Base-by-base conservation (phyloP, 2,888 invertebrate species). In the Drosophila yooni region DNA sequence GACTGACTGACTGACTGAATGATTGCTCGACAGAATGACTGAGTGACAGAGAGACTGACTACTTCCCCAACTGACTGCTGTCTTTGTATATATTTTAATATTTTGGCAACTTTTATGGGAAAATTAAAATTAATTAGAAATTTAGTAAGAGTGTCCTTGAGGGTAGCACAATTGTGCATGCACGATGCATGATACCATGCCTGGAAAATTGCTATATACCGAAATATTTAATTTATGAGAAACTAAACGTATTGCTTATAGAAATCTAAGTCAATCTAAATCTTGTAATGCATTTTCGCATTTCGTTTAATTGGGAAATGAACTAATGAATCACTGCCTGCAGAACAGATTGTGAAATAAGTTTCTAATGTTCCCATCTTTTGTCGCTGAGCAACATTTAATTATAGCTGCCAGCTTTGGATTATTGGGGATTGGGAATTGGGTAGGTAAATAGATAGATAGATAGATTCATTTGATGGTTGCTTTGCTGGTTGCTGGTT, bases 331-430 rank as follows among this genome's bases (percentile, higher is more conserved):
- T 48, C 53, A 60, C 46, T 38, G 31, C 61, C 38, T n/a, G 29
- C 31, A 18, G 48, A n/a, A 54, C 15, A 36, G 60, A 50, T 50
- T 61, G 57, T 27, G 58, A 54, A 78, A 65, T 61, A 34, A 51
- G 79, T 65, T 72, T 46, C 46, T 15, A 66, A 59, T 43, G 53
- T 59, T 62, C 29, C 40, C 36, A 59, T 36, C 53, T 58, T 27
- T 27, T 51, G 51, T 31, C 15, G 57, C 40, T 27, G 36, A 27
- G 8, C 33, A 74, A 43, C 57, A 79, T 68, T 74, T 68, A 76
- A 77, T 79, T 60, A 63, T 60, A 65, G 80, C 76, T 64, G 76
- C 58, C 76, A 66, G 62, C 76, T 70, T 60, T 51, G 50, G 76
- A 58, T 76, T 64, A 62, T 66, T 65, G 64, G 61, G 61, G 18